phyloP scores from a whole-genome alignment of 2,888 invertebrate genomes.

The Pseudeuparius sepicola region DNA sequence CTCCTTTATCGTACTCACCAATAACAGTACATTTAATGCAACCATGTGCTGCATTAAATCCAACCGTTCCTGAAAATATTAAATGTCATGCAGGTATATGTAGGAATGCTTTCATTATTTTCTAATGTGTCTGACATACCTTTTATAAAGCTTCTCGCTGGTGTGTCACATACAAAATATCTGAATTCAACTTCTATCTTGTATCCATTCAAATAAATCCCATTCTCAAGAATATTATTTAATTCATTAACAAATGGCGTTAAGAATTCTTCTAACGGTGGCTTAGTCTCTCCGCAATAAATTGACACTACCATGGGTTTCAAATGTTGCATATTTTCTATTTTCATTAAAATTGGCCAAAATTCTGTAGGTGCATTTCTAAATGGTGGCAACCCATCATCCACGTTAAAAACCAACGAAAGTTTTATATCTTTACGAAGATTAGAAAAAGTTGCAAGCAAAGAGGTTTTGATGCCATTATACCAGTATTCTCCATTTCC shows the following conservation, averaged over 20 bases:
- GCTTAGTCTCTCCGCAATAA: conserved; percentile 21
- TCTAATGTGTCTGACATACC: conserved; percentile 12
- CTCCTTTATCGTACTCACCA: conserved; percentile 20
- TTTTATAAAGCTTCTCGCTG: conserved; percentile 22
- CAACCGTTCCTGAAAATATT: conserved; percentile 17
- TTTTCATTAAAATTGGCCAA: too few species aligned
- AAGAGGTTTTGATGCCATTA: too few species aligned
- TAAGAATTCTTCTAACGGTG: conserved; percentile 17
- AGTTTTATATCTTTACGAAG: too few species aligned
- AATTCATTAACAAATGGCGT: conserved; percentile 21
- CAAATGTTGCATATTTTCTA: conserved; percentile 15
- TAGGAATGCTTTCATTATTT: too few species aligned
- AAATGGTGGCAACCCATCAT: too few species aligned
- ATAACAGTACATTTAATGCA: conserved; percentile 22
- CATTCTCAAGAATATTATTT: conserved; percentile 14
- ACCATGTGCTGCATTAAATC: conserved; percentile 22
- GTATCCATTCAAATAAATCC: conserved; percentile 8
- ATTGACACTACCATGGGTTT: conserved; percentile 20
- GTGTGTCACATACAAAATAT: conserved; percentile 22
- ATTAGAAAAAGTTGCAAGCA: too few species aligned
- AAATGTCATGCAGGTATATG: too few species aligned
- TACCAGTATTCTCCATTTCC: too few species aligned
- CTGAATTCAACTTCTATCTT: conserved; percentile 10
- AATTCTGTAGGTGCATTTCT: too few species aligned
- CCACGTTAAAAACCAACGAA: too few species aligned